phyloP scores from a whole-genome alignment of 23 tunicate species.

The Corella eumyota region DNA sequence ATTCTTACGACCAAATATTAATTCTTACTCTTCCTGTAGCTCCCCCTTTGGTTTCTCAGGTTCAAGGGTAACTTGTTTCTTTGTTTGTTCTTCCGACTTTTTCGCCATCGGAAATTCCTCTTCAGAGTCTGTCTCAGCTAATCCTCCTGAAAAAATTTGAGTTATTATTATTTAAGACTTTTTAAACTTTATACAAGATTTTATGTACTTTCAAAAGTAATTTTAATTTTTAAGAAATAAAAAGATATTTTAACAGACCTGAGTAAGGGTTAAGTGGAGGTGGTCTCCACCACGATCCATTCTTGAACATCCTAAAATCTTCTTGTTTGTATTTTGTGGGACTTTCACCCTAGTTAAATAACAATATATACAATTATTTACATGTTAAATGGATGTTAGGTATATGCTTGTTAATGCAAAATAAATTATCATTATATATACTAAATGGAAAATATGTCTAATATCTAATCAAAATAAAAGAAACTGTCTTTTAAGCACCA shows the following conservation, averaged over 20 bases:
- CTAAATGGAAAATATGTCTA: too few relatives aligned
- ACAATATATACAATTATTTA: not conserved
- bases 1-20: not conserved
- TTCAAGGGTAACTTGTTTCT: slow-evolving; percentile 12
- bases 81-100: slow-evolving; percentile 6
- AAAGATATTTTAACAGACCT: too few relatives aligned
- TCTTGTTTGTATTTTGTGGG: slow-evolving; percentile 49
- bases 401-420: too few relatives aligned
- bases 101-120: slow-evolving; percentile 39
- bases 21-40: slow-evolving; percentile 71
- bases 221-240: too few relatives aligned
- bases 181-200: too few relatives aligned
- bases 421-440: too few relatives aligned
- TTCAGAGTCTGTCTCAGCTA: slow-evolving; percentile 66
- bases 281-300: slow-evolving; percentile 86
- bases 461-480: too few relatives aligned
- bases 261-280: slow-evolving; percentile 74
- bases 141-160: too few relatives aligned
- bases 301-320: slow-evolving; percentile 66
- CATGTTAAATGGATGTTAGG: not conserved
- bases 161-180: too few relatives aligned
- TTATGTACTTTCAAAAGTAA: too few relatives aligned
- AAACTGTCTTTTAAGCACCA: too few relatives aligned
- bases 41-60: slow-evolving; percentile 58
- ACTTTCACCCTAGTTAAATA: slow-evolving; percentile 57